These are phyloP conservation scores for Barnardius zonarius DNA, from an alignment of 2,113 vertebrate genomes.

Conservation along the genomic window DNA sequence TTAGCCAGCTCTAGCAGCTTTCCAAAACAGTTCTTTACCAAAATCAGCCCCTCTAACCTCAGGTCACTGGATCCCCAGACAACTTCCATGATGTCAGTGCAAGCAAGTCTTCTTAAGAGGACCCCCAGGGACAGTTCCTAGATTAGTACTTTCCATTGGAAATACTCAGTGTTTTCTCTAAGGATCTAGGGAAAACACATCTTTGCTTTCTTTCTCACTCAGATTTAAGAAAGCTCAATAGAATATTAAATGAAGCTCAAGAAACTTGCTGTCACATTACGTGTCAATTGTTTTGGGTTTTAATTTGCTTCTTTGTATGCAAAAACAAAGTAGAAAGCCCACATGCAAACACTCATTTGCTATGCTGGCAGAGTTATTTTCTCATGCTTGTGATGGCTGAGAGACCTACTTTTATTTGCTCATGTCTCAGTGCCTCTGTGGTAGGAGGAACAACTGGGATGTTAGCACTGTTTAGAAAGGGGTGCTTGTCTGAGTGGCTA, in stretches of 20 bases:
- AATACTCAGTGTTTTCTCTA: neutral
- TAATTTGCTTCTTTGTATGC: neutral
- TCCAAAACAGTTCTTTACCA: slow-evolving; percentile 11
- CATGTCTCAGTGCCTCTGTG: neutral
- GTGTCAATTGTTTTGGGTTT: neutral
- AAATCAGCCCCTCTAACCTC: neutral
- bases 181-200: neutral
- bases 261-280: neutral
- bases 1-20: neutral
- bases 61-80: neutral
- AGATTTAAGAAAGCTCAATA: neutral
- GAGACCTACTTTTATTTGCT: slow-evolving; percentile 15
- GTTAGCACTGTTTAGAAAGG: neutral
- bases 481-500: neutral
- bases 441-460: neutral
- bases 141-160: neutral
- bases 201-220: neutral
- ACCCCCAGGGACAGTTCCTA: neutral
- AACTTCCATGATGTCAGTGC: neutral
- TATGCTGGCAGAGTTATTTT: neutral
- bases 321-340: neutral
- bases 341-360: neutral
- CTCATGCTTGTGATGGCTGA: neutral
- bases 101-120: neutral
- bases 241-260: neutral